Percentiles rank a stretch among this genome's conserved stretches.
phyloP scores from a whole-genome alignment of 2,113 vertebrate species.

The Oreochromis aureus region DNA sequence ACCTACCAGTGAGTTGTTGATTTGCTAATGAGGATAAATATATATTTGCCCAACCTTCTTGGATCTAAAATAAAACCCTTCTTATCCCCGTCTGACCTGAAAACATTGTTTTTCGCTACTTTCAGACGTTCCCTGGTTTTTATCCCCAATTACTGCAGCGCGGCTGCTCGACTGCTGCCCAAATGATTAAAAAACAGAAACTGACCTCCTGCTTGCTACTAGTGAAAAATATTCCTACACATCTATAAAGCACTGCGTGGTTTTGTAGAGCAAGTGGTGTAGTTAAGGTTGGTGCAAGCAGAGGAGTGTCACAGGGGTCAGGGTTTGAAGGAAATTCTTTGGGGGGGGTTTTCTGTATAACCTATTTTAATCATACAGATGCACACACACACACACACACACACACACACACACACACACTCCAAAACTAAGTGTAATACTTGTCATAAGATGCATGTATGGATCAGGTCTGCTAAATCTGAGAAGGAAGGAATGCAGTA shows the following conservation, averaged over 20 bases:
- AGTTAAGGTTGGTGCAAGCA: background rate
- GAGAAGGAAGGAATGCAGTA: background rate
- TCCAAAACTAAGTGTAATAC: background rate
- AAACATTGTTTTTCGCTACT: background rate
- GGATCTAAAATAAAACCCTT: background rate
- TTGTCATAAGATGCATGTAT: background rate
- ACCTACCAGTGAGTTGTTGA: background rate
- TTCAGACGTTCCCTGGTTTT: background rate
- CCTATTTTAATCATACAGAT: background rate
- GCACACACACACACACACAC: fast-evolving
- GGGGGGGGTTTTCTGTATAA: background rate
- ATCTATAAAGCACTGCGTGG: background rate
- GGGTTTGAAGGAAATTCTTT: background rate
- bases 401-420: background rate
- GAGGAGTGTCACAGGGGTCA: background rate
- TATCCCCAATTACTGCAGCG: background rate
- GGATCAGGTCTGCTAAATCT: background rate
- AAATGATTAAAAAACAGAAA: background rate
- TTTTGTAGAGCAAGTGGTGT: background rate
- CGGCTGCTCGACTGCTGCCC: background rate
- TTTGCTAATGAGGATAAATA: background rate
- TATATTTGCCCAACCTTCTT: background rate
- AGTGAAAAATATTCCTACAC: background rate
- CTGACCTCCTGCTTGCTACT: background rate
- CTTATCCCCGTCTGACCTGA: background rate